These are phyloP conservation scores for Theonella swinhoei DNA, from an alignment of 37 sponge, comb jelly and placozoan species.

Conservation along the genomic window DNA sequence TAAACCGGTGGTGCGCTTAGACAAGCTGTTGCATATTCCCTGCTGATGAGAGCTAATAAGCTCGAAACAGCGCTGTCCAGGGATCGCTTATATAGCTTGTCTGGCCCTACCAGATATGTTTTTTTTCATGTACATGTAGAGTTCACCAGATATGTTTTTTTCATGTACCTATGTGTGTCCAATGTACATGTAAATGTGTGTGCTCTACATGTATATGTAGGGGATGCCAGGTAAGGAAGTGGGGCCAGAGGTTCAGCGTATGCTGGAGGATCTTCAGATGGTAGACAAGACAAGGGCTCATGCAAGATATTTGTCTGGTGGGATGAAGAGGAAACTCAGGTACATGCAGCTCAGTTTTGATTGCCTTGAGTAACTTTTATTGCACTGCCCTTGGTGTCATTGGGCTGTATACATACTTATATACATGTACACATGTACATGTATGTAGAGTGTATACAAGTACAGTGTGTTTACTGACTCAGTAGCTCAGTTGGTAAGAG, in stretches of 20 bases:
- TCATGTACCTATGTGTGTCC: no score
- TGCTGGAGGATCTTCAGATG: constrained; percentile 80
- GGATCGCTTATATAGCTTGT: no score
- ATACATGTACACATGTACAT: background rate
- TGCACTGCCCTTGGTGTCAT: background rate
- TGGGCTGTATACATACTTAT: background rate
- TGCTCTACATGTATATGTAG: no score
- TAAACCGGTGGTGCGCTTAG: no score
- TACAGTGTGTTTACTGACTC: background rate
- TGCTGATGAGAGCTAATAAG: no score
- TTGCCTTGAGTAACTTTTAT: background rate
- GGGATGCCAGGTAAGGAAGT: constrained; percentile 17
- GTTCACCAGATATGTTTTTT: no score
- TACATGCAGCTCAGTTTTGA: background rate
- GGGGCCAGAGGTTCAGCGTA: constrained; percentile 43
- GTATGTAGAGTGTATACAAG: background rate
- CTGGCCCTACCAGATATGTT: no score
- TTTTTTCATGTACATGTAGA: no score
- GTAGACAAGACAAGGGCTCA: constrained; percentile 75
- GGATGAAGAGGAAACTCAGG: constrained; percentile 97
- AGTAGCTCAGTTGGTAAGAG: no score
- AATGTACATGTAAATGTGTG: no score
- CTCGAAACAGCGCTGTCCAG: no score
- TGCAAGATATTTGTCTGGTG: constrained; percentile 84
- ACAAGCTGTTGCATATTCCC: no score